These are phyloP conservation scores for Hyphantria cunea DNA, from an alignment of 1,140 invertebrate species.

Conservation along the genomic window DNA sequence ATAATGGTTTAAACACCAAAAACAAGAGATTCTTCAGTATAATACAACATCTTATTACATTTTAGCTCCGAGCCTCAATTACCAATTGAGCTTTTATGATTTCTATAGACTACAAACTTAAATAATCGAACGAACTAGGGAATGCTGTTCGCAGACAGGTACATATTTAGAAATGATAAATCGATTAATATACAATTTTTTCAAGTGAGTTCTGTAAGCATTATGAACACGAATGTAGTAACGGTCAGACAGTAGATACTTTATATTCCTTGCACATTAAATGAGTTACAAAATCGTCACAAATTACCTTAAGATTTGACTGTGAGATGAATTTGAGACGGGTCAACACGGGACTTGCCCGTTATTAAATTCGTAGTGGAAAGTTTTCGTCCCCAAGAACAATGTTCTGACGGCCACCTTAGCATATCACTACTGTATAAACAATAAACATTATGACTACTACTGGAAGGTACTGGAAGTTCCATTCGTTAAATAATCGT, in stretches of 20 bases:
- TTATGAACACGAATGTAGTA: background rate
- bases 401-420: constrained; percentile 15
- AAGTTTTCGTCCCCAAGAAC: constrained; percentile 46
- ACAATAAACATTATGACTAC: constrained; percentile 10
- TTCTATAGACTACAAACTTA: background rate
- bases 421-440: constrained; percentile 19
- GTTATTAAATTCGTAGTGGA: constrained; percentile 62
- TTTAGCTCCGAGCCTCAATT: background rate
- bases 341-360: constrained; percentile 43
- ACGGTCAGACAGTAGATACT: constrained; percentile 39
- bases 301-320: constrained; percentile 80
- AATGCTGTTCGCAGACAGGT: no score
- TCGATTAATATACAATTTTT: background rate
- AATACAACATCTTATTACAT: constrained; percentile 5
- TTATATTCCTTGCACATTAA: constrained; percentile 82
- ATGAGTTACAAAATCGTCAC: constrained; percentile 79
- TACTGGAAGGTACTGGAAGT: constrained; percentile 19
- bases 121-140: no score
- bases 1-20: no score
- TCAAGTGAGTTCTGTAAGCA: background rate
- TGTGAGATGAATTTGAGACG: constrained; percentile 79
- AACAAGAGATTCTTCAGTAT: constrained; percentile 1
- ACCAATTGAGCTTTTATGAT: constrained; percentile 8
- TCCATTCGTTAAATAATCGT: constrained; percentile 22
- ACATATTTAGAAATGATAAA: no score